Percentiles rank a stretch among this genome's conserved stretches.
Conservation (phyloP, 92 coral and sea anemone species). For the Desmophyllum pertusum region DNA sequence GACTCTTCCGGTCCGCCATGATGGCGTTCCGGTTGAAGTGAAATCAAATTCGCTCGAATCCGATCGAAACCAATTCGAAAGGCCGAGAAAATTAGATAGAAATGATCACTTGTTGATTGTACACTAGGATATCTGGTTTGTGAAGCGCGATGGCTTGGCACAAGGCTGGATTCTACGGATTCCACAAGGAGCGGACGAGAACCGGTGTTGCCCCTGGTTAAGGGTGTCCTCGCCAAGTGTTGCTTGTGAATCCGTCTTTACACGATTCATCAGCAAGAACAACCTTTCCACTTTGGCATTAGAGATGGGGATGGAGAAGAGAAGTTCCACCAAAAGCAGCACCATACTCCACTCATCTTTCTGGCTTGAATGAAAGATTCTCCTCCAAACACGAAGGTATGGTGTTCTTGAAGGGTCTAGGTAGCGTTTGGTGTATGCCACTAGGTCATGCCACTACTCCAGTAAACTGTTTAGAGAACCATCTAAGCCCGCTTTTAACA, state of each 20-base stretch:
- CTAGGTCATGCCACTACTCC: constrained; percentile 73
- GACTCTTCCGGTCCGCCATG: not conserved
- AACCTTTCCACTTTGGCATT: constrained; percentile 84
- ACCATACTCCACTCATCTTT: constrained; percentile 66
- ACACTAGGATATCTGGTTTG: no score
- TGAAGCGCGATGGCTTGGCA: no score
- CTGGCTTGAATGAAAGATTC: constrained; percentile 49
- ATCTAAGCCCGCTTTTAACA: constrained; percentile 60
- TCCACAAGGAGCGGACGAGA: no score
- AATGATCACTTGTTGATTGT: no score
- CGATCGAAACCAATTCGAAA: no score
- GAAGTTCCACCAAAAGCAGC: constrained; percentile 68
- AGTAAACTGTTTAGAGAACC: constrained; percentile 35
- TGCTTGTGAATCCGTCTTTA: constrained; percentile 73
- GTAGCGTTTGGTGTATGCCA: constrained; percentile 65
- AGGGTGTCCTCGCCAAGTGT: constrained; percentile 61
- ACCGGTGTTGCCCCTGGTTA: no score
- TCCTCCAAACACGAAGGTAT: constrained; percentile 71
- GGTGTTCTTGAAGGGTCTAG: constrained; percentile 72
- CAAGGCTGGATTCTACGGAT: no score
- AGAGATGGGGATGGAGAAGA: constrained; percentile 76
- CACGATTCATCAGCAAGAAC: constrained; percentile 71
- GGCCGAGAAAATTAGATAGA: no score
- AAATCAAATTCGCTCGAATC: no score
- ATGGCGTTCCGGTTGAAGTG: no score